These are phyloP conservation scores for Trematomus loennbergii DNA, from an alignment of 2,113 vertebrate species.

Conservation along the genomic window DNA sequence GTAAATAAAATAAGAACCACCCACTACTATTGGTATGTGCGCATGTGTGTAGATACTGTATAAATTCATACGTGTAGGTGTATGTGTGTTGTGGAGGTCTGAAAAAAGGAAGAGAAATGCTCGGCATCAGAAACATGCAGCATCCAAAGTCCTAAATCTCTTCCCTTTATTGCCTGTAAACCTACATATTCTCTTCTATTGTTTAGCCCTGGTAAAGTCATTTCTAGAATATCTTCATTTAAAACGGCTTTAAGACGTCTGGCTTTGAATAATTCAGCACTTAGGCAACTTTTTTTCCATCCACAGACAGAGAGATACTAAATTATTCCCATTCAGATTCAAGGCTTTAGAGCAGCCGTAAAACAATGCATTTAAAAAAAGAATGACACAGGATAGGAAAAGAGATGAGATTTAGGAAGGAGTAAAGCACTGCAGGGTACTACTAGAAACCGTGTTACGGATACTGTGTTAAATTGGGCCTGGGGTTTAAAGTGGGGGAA, in stretches of 20 bases:
- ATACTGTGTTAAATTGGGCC: too few relatives aligned
- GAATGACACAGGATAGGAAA: neutral
- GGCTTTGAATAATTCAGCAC: constrained; percentile 71
- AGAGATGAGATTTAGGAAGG: neutral
- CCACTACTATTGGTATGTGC: neutral
- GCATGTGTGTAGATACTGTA: neutral
- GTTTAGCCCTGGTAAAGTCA: neutral
- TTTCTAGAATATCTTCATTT: constrained; percentile 40
- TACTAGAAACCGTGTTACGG: too few relatives aligned
- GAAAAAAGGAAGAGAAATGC: constrained; percentile 4
- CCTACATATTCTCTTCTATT: constrained; percentile 19
- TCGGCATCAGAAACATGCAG: constrained; percentile 1
- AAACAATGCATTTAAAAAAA: constrained; percentile 5
- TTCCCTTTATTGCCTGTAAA: constrained; percentile 14
- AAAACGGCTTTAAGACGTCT: constrained; percentile 36
- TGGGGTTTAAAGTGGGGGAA: too few relatives aligned
- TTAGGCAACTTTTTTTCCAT: constrained; percentile 40
- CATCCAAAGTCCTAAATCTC: constrained; percentile 6
- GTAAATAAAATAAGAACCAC: constrained; percentile 59
- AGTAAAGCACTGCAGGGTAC: neutral
- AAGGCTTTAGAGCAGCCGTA: constrained; percentile 16
- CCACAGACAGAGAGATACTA: constrained; percentile 20
- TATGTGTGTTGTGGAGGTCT: neutral
- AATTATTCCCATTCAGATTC: constrained; percentile 22
- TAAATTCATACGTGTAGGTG: neutral